phyloP scores from a whole-genome alignment of 2,113 vertebrate species.

The Parus major region DNA sequence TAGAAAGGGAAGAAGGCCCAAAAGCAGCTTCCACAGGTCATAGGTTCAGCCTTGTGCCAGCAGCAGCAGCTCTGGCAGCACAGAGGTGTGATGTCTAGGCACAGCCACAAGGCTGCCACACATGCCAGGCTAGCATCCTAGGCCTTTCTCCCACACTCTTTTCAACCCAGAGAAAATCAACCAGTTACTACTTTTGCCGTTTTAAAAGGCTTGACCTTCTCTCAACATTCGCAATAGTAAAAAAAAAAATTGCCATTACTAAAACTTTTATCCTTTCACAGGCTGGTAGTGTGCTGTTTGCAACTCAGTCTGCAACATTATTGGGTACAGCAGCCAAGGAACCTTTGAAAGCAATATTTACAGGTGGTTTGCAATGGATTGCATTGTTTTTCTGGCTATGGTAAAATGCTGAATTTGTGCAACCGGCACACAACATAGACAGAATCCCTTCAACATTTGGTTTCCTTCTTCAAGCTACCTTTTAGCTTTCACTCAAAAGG shows the following conservation, averaged over 20 bases:
- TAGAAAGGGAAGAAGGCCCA: not conserved
- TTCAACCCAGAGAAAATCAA: not conserved
- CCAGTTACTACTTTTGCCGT: not conserved
- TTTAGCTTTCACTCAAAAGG: not conserved
- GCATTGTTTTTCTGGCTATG: not conserved
- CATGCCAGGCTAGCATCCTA: rapidly evolving
- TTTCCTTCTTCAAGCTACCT: not conserved
- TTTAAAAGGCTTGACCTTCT: not conserved
- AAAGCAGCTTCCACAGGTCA: not conserved
- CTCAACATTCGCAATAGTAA: not conserved
- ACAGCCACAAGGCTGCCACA: rapidly evolving
- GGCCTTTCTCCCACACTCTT: not conserved
- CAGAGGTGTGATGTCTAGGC: rapidly evolving
- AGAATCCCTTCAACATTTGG: not conserved
- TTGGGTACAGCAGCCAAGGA: not conserved
- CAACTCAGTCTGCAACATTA: not conserved
- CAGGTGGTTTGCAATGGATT: not conserved
- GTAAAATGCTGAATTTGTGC: not conserved
- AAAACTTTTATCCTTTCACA: not conserved
- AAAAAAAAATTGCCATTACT: not conserved
- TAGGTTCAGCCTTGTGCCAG: not conserved
- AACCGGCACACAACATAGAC: not conserved
- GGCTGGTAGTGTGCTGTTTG: not conserved
- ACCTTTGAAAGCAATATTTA: not conserved
- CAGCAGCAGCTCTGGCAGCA: rapidly evolving